Base-by-base conservation (phyloP, 2,113 vertebrate genomes). In the Tragulus kanchil region DNA sequence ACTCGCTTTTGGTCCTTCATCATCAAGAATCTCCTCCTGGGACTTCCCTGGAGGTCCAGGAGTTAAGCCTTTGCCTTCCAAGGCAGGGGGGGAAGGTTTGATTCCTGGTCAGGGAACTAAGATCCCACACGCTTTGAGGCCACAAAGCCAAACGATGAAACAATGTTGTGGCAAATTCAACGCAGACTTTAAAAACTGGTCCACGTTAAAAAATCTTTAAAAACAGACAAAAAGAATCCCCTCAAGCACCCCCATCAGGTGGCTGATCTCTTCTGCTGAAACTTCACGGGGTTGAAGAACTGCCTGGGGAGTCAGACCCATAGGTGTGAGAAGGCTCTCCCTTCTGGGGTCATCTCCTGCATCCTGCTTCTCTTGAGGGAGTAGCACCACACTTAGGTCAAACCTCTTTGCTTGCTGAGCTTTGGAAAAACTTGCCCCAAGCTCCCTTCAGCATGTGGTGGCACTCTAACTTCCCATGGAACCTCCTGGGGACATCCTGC, bases 241-340 rank as follows among this genome's bases (percentile, higher is more conserved):
- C 36, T 28, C 28, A 4, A 4, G 45, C 7, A 1, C 8, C 19
- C 4, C 3, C 0, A 0, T 25, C 12, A 0, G 5, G 23, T 3
- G 4, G 17, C 48, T 0, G 13, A 10, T 0, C 0, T 11, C 58
- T 65, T 8, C 88, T 54, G 7, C 7, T 31, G 7, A 81, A 56
- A 31, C 50, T 5, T 4, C 6, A 0, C 25, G 4, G 52, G 23
- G 15, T 3, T 19, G 6, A 4, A 13, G 4, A 23, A 17, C 56
- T n/a, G 42, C 56, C 13, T 26, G 0, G 1, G 3, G 26, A 5
- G 0, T 8, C 13, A 14, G 54, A 23, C 1, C 62, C 42, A 14
- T 36, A 77, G 21, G 11, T 3, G 13, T 12, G 50, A 9, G 26
- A 21, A 91, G 21, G 3, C 56, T 16, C 7, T 19, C 17, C 59